Conservation (phyloP, 1,140 invertebrate species). For the Piezodorus guildinii region DNA sequence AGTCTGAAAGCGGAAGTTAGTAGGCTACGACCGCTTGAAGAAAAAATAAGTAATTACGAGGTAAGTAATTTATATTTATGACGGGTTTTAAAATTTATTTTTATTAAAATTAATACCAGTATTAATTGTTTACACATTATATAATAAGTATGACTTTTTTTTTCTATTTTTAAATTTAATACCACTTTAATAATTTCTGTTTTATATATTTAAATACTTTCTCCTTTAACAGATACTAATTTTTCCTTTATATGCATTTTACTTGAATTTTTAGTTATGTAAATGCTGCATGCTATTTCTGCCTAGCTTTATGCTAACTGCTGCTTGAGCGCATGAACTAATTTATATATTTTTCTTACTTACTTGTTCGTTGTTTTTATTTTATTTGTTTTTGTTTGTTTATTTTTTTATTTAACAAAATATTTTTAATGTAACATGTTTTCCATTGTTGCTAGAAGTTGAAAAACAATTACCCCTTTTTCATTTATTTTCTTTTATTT, state of each 20-base stretch:
- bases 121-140: no score
- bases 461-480: not conserved
- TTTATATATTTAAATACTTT: no score
- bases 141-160: no score
- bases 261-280: slow-evolving; percentile 16
- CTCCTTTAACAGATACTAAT: no score
- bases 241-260: no score
- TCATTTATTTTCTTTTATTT: slow-evolving; percentile 12
- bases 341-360: not conserved
- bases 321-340: slow-evolving; percentile 1
- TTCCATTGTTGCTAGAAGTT: slow-evolving; percentile 16
- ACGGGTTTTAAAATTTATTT: no score
- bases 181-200: no score
- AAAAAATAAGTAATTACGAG: slow-evolving; percentile 50
- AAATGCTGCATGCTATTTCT: not conserved
- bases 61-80: slow-evolving; percentile 32
- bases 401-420: not conserved
- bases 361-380: not conserved
- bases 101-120: no score
- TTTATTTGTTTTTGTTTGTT: not conserved
- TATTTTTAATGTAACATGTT: not conserved
- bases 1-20: slow-evolving; percentile 47
- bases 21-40: slow-evolving; percentile 47
- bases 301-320: slow-evolving; percentile 8
- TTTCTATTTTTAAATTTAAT: no score